Evolutionary conservation across 2,797 vertebrate species (phyloP).

Genomic region (Oreortyx pictus): DNA sequence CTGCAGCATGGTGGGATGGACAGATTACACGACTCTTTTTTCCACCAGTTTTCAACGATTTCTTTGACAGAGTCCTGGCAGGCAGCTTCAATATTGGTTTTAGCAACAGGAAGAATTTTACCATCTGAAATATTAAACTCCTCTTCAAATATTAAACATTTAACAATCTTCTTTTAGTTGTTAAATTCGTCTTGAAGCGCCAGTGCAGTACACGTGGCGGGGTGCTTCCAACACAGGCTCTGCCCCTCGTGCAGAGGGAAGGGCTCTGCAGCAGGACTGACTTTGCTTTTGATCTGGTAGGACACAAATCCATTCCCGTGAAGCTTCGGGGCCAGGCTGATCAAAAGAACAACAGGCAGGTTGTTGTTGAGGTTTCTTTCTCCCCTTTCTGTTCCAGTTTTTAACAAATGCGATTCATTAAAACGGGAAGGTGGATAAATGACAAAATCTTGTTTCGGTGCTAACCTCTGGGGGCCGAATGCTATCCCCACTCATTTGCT

Average conservation of each 20-base stretch:
- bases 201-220: neutral
- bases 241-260: neutral
- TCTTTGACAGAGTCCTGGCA: conserved; percentile 3
- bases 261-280: neutral
- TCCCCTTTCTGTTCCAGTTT: neutral
- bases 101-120: conserved; percentile 16
- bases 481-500: neutral
- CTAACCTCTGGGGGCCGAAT: neutral
- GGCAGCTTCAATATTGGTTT: conserved; percentile 29
- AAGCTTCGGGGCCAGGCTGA: conserved; percentile 43
- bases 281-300: conserved; percentile 29
- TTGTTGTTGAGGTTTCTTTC: neutral
- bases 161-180: conserved; percentile 12
- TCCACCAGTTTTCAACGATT: neutral
- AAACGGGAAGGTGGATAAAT: conserved; percentile 32
- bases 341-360: conserved; percentile 34
- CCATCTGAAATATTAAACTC: conserved; percentile 60
- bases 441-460: neutral
- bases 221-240: neutral
- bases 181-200: neutral
- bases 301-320: conserved; percentile 46
- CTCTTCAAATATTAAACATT: conserved; percentile 62
- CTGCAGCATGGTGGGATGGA: neutral
- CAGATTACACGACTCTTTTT: neutral
- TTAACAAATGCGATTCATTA: conserved; percentile 50